These are phyloP conservation scores for Piaya cayana DNA, from an alignment of 2,113 vertebrate species.

Conservation along the genomic window DNA sequence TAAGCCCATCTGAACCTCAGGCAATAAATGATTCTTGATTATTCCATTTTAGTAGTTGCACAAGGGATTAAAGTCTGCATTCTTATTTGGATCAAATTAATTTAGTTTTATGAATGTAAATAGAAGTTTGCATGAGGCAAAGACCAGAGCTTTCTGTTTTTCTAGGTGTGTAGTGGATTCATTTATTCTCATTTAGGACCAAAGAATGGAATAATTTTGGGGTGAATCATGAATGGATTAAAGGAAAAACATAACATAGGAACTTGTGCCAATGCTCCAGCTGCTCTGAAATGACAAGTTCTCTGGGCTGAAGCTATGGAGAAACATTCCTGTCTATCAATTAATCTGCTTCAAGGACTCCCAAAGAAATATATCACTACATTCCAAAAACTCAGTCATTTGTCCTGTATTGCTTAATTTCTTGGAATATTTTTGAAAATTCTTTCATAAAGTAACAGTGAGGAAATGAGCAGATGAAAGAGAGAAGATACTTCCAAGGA, in stretches of 20 bases:
- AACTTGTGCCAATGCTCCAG: neutral
- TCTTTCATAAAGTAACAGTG: neutral
- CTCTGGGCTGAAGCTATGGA: neutral
- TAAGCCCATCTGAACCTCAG: neutral
- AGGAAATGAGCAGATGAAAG: neutral
- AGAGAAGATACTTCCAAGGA: neutral
- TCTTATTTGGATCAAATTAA: neutral
- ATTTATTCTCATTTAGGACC: neutral
- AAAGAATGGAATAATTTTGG: neutral
- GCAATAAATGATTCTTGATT: neutral
- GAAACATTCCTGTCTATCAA: neutral
- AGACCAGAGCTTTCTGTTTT: neutral
- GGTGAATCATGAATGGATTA: neutral
- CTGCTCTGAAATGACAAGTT: conserved; percentile 1
- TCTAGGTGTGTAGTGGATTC: neutral
- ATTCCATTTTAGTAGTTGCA: neutral
- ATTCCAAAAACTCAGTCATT: neutral
- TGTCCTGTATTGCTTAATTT: neutral
- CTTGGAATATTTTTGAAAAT: conserved; percentile 4
- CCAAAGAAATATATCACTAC: neutral
- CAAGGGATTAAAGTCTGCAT: neutral
- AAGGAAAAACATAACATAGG: neutral
- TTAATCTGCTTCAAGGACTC: neutral
- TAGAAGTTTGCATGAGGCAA: neutral
- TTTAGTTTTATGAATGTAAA: neutral